Evolutionary conservation across 2,888 invertebrate species (phyloP).

Genomic region (Drosophila emarginata): DNA sequence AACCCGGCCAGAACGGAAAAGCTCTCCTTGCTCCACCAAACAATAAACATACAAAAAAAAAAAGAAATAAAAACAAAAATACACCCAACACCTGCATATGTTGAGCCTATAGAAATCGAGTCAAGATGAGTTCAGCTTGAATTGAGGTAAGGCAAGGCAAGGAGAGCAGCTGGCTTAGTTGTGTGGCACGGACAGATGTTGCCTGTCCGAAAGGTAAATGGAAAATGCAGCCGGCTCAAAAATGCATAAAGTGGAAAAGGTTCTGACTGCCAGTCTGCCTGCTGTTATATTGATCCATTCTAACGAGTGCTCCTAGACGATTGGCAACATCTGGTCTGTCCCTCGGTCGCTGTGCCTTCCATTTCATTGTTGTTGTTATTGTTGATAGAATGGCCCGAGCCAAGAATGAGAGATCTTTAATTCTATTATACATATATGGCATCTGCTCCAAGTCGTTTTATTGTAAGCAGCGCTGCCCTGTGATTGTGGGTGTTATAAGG

Average conservation of each 20-base stretch:
- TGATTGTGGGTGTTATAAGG: background rate
- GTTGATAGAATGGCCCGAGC: background rate
- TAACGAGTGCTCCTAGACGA: slow-evolving; percentile 6
- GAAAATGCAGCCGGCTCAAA: slow-evolving; percentile 37
- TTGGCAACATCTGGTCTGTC: slow-evolving; percentile 31
- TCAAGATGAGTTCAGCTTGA: background rate
- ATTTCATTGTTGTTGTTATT: slow-evolving; percentile 6
- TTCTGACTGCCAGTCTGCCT: slow-evolving; percentile 35
- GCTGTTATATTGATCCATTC: slow-evolving; percentile 45
- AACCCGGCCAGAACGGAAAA: background rate
- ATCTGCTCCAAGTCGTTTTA: slow-evolving; percentile 35
- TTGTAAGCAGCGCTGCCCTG: background rate
- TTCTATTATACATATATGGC: slow-evolving; percentile 19
- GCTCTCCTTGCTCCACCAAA: background rate
- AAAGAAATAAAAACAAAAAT: too few species aligned
- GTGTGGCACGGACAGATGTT: slow-evolving; percentile 33
- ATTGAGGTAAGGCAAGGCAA: background rate
- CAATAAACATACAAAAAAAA: background rate
- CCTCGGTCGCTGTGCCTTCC: background rate
- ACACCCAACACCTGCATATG: slow-evolving; percentile 9
- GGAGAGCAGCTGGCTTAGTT: slow-evolving; percentile 9
- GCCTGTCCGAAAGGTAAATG: slow-evolving; percentile 16
- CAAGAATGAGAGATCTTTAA: slow-evolving; percentile 14
- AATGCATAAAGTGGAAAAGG: slow-evolving; percentile 4
- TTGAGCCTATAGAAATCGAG: background rate